Base-by-base conservation (phyloP, 2,888 invertebrate genomes). In the Lepidochrysops patricia region DNA sequence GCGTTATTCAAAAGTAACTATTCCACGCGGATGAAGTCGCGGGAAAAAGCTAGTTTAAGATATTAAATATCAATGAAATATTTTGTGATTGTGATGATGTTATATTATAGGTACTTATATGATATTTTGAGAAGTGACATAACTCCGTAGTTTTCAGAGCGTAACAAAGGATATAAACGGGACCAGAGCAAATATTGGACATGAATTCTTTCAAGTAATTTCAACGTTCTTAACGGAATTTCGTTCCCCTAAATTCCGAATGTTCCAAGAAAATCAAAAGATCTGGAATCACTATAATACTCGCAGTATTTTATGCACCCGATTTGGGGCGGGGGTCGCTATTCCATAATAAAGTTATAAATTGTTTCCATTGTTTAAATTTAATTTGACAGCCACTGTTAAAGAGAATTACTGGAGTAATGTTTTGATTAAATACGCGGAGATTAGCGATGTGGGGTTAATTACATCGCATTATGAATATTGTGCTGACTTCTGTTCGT, bases 311-410 rank as follows among this genome's bases (percentile, higher is more conserved):
- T 86, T 85, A 86, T 80, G 73, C 81, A 72, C 77, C 73, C 77
- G 78, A 80, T 80, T 82, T 84, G 84, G 78, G 73, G 74, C 77
- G 77, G 72, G 77, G 76, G 80, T 79, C 79, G 79, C 81, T 79
- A 74, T 81, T 79, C 82, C 69, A 80, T 84, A 85, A 85, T 85
- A 86, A 84, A 82, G 82, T 82, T 74, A 86, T 86, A 83, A 85
- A 86, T 87, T 86, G 86, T 84, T 82, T 78, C 81, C 81, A 83
- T 85, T n/a, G n/a, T n/a, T 87, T 82, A 83, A 87, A 86, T 84
- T 87, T 84, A 87, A 87, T 87, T 86, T 87, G 87, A 84, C 86
- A 82, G 80, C 76, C 72, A 76, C 77, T 77, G 79, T 80, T 82
- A 80, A 83, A 79, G 72, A 71, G 72, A 75, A 79, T 76, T 77